phyloP scores from a whole-genome alignment of 2,888 invertebrate genomes.

The Tachina grossa region DNA sequence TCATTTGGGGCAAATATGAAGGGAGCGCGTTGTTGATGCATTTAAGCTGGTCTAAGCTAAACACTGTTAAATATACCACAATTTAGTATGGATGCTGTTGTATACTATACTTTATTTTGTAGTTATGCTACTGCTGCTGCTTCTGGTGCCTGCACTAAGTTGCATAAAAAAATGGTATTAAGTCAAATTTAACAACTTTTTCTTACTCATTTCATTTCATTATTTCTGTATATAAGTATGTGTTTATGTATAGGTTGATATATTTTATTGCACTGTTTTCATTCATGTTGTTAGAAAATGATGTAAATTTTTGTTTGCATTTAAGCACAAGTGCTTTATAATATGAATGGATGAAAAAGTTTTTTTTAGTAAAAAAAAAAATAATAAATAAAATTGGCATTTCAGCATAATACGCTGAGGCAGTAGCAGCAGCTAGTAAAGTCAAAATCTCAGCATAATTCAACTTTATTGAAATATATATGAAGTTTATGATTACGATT shows the following conservation, averaged over 20 bases:
- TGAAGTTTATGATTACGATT: conserved; percentile 61
- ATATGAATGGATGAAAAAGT: conserved; percentile 54
- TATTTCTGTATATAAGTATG: conserved; percentile 15
- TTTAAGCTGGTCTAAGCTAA: conserved; percentile 69
- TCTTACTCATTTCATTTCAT: conserved; percentile 59
- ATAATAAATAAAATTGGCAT: conserved; percentile 9
- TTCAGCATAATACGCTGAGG: conserved; percentile 1
- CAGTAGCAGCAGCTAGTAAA: conserved; percentile 4
- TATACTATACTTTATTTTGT: conserved; percentile 6
- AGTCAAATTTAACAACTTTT: conserved; percentile 63
- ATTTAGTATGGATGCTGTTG: conserved; percentile 2
- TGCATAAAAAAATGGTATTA: conserved; percentile 68
- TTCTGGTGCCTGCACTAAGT: conserved; percentile 27
- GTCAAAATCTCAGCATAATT: conserved; percentile 63
- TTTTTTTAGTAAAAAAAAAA: conserved; percentile 48
- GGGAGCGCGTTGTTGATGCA: conserved; percentile 37
- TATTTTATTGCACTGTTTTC: conserved; percentile 25
- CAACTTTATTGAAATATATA: conserved; percentile 68
- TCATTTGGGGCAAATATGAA: conserved; percentile 48
- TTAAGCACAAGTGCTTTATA: conserved; percentile 62
- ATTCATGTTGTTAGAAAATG: conserved; percentile 41
- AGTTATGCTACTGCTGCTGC: conserved; percentile 18
- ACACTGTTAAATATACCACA: conserved; percentile 61
- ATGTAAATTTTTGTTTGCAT: conserved; percentile 63
- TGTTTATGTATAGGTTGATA: background rate